Base-by-base conservation (phyloP, 2,113 vertebrate species). In the Vulpes ferrilata region DNA sequence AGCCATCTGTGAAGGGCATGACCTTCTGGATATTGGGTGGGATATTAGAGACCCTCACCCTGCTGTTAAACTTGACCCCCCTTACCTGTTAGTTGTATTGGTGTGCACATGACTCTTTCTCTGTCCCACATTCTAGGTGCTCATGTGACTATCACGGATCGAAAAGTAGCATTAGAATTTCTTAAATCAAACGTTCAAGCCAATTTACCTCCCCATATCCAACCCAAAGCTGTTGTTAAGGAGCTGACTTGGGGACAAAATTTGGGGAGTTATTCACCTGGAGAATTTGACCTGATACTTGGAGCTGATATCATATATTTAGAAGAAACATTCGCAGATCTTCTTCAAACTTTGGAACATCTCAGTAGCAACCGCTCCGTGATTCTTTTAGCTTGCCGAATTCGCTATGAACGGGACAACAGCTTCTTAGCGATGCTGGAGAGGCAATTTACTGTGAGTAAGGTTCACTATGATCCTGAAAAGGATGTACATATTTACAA, bases 291-390 rank as follows among this genome's bases (percentile, higher is more conserved):
- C 71, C 92, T 99, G 23, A 96, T 99, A 32, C 98, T 99, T 80
- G 99, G 99, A 73, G 99, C 99, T 0, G 99, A 99, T 98, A 99
- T 99, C 0, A 98, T 99, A 71, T 99, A 99, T 97, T 98, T 99
- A 98, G 99, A 99, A 98, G 99, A 99, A 98, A 99, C 99, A 0
- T 99, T 99, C 85, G 92, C 93, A 17, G 99, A 99, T 1, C 99
- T 99, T 95, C 99, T 99, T 92, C 97, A 97, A 69, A 99, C 99
- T 0, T 95, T 99, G 97, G 98, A 99, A 80, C 98, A 99, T 97
- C 98, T 99, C 92, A 99, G 99, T 96, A 98, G 99, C 0, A 98
- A 98, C 65, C 32, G 67, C 48, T 98, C 99, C 0, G 97, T 98
- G 88, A 98, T 99, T 71, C 96, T 99, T 17, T 98, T 99, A 85